Evolutionary conservation across 2,113 vertebrate species (phyloP).

Genomic region (Tricholaema leucomelas): DNA sequence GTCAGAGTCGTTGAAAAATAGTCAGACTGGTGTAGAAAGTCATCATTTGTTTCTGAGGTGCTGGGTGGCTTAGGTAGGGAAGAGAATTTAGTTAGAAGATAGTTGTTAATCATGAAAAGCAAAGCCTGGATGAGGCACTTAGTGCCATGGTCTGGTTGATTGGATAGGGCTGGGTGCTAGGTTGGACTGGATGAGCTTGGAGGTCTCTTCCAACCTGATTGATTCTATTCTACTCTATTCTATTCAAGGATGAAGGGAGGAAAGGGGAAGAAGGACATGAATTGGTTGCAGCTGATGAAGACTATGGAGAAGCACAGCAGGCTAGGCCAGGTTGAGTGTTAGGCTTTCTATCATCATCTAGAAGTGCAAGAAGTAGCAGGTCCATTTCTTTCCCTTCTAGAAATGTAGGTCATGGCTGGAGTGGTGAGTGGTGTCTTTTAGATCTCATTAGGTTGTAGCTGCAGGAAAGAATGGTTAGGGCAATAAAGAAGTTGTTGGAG

Average conservation of each 20-base stretch:
- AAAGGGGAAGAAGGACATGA: neutral
- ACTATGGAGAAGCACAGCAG: neutral
- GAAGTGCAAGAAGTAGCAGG: neutral
- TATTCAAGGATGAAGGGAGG: neutral
- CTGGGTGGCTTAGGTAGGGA: neutral
- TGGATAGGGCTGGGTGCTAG: too few relatives aligned
- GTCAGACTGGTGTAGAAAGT: neutral
- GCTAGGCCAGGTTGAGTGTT: neutral
- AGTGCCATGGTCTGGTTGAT: too few relatives aligned
- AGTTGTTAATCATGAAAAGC: neutral
- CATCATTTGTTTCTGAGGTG: neutral
- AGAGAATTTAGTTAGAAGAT: neutral
- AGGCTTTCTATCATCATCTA: neutral
- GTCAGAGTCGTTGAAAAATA: neutral
- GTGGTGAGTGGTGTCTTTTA: neutral
- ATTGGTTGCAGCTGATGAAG: neutral
- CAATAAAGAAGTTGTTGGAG: neutral
- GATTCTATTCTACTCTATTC: too few relatives aligned
- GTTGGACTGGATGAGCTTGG: too few relatives aligned
- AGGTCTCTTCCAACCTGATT: too few relatives aligned
- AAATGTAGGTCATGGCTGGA: fast-evolving
- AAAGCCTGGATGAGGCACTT: too few relatives aligned
- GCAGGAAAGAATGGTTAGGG: fast-evolving
- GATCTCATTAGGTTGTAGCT: neutral
- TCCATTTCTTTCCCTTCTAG: neutral